A percentile compares a stretch with the other conserved stretches of the same genome.
Evolutionary conservation across 2,888 invertebrate species (phyloP).

Genomic region (Automeris io): DNA sequence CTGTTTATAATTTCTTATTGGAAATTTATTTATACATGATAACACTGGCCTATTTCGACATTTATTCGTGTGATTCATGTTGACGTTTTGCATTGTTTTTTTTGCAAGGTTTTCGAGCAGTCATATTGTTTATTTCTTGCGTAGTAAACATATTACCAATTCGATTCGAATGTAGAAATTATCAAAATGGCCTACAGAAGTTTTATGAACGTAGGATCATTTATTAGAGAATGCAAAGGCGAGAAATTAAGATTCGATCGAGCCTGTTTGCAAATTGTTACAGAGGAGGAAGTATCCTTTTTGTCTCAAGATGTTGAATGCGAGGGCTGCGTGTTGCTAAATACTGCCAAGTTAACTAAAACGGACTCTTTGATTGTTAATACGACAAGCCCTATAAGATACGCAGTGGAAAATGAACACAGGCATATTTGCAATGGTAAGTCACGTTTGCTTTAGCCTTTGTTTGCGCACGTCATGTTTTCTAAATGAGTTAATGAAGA

Average conservation of each 20-base stretch:
- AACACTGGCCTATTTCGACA: conserved; percentile 9
- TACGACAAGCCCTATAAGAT: conserved; percentile 54
- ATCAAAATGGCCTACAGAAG: conserved; percentile 43
- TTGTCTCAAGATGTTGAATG: conserved; percentile 68
- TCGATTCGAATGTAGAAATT: conserved; percentile 8
- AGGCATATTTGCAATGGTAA: conserved; percentile 58
- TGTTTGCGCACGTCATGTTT: conserved; percentile 13
- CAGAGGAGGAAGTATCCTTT: conserved; percentile 42
- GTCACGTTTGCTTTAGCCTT: conserved; percentile 16
- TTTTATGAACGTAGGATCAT: conserved; percentile 62
- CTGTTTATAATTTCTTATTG: too few species aligned
- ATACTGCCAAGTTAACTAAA: conserved; percentile 28
- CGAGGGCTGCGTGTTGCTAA: conserved; percentile 49
- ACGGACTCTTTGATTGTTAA: conserved; percentile 37
- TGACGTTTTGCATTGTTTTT: conserved; percentile 18
- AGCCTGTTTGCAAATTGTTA: conserved; percentile 61
- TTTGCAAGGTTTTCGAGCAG: conserved; percentile 20
- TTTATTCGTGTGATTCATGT: conserved; percentile 23
- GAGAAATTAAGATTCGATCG: conserved; percentile 51
- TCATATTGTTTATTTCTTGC: conserved; percentile 25
- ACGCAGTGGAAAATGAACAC: conserved; percentile 34
- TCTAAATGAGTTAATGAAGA: too few species aligned
- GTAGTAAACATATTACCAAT: not conserved
- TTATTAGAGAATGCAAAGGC: conserved; percentile 48
- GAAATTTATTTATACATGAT: too few species aligned